Conservation (phyloP, 2,888 invertebrate species). For the Dexiosoma caninum region DNA sequence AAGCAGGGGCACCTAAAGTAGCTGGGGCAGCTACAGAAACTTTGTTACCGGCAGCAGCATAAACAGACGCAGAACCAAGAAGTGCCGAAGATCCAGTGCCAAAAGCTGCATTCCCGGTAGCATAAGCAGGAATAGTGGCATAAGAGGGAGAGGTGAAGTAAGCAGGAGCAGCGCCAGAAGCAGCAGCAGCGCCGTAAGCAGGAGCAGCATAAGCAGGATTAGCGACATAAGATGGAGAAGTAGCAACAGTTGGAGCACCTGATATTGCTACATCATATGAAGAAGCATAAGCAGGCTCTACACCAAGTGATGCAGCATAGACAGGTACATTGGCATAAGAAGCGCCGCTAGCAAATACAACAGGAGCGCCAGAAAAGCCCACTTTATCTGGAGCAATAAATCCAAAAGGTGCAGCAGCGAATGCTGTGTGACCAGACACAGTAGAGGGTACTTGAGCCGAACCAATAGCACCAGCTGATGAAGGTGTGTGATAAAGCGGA, state of each 20-base stretch:
- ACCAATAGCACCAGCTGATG: neutral
- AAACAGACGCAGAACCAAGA: neutral
- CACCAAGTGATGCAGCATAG: neutral
- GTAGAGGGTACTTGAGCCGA: slow-evolving; percentile 61
- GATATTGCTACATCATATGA: neutral
- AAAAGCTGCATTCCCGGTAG: neutral
- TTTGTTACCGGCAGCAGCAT: slow-evolving; percentile 64
- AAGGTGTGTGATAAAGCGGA: neutral
- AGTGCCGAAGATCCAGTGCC: neutral
- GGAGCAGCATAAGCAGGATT: slow-evolving; percentile 26
- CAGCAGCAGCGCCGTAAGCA: neutral
- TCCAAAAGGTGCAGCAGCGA: slow-evolving; percentile 62
- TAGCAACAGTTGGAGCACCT: neutral
- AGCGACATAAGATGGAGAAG: neutral
- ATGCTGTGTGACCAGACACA: slow-evolving; percentile 44
- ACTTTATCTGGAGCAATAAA: slow-evolving; percentile 58
- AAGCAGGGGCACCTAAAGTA: neutral
- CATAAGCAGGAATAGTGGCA: slow-evolving; percentile 8
- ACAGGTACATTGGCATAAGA: neutral
- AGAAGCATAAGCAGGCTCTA: neutral
- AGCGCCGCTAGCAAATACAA: neutral
- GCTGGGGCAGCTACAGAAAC: no score
- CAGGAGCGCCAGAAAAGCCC: slow-evolving; percentile 46
- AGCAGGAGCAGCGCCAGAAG: neutral
- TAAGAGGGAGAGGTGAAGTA: neutral